phyloP scores from a whole-genome alignment of 35 echinoderm and acorn worm genomes.

The Diadema setosum region DNA sequence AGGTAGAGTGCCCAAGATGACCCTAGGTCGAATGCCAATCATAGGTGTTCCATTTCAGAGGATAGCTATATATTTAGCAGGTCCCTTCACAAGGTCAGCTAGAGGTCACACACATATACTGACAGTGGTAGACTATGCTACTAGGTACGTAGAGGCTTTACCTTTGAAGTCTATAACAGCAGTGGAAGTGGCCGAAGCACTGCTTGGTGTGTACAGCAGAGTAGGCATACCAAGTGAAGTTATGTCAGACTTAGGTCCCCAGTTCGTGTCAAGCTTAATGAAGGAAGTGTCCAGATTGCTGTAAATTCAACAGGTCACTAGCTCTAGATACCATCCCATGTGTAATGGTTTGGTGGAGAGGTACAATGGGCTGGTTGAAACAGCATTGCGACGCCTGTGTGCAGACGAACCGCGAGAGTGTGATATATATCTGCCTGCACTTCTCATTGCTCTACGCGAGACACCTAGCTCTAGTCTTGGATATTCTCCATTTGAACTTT shows the following conservation, averaged over 20 bases:
- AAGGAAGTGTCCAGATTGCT: neutral
- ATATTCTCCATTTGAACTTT: conserved; percentile 66
- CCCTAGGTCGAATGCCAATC: conserved; percentile 1
- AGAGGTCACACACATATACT: neutral
- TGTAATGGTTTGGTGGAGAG: conserved; percentile 48
- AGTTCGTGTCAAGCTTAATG: neutral
- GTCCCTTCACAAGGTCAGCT: neutral
- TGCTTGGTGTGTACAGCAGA: conserved; percentile 19
- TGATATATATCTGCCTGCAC: conserved; percentile 25
- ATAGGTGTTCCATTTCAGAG: conserved; percentile 22
- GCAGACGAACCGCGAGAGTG: conserved; percentile 38
- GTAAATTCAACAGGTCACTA: neutral
- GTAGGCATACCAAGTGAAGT: no score
- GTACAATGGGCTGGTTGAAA: conserved; percentile 59
- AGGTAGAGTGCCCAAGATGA: neutral
- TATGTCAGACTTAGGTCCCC: conserved; percentile 21
- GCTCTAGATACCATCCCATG: neutral
- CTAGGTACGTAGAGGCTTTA: conserved; percentile 37
- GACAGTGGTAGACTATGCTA: conserved; percentile 64
- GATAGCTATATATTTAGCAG: conserved; percentile 1
- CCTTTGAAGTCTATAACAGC: conserved; percentile 27
- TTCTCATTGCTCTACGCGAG: conserved; percentile 42
- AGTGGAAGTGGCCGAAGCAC: conserved; percentile 51
- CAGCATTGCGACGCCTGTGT: conserved; percentile 29
- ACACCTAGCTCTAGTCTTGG: conserved; percentile 9